These are phyloP conservation scores for Petrolisthes manimaculis DNA, from an alignment of 2,888 invertebrate genomes.

Conservation along the genomic window DNA sequence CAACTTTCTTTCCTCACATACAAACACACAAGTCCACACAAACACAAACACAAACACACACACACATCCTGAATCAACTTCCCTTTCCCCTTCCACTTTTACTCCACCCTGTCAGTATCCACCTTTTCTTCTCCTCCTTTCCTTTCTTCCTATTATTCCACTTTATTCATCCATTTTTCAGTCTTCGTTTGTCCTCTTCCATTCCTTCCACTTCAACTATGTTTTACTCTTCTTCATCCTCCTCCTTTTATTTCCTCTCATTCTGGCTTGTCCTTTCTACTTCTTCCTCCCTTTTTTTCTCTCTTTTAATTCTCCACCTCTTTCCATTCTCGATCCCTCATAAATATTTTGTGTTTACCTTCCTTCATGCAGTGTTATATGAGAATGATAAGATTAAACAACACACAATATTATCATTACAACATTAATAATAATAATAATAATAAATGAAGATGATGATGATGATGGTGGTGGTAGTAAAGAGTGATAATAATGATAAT, in stretches of 20 bases:
- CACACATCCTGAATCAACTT: background rate
- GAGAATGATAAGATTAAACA: no score
- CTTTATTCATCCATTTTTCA: background rate
- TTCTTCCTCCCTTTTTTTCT: background rate
- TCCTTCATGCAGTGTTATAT: no score
- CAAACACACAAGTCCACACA: background rate
- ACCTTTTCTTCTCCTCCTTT: slow-evolving; percentile 7
- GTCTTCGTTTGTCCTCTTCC: background rate
- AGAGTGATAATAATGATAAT: no score
- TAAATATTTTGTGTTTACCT: no score
- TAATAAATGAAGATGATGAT: no score
- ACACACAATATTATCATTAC: no score
- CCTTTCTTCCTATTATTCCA: background rate
- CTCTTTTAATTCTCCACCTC: background rate
- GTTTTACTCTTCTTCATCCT: background rate
- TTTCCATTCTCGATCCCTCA: no score
- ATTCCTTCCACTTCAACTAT: background rate
- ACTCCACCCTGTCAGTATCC: background rate
- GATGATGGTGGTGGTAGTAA: no score
- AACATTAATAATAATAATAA: no score
- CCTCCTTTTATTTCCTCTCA: background rate
- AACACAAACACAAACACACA: no score
- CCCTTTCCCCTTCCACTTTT: background rate
- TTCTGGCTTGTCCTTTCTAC: background rate
- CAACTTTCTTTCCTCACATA: no score